Evolutionary conservation across 1,140 invertebrate species (phyloP), one percentile per base, ranked within the genome.

Genomic region (Ostrea edulis): DNA sequence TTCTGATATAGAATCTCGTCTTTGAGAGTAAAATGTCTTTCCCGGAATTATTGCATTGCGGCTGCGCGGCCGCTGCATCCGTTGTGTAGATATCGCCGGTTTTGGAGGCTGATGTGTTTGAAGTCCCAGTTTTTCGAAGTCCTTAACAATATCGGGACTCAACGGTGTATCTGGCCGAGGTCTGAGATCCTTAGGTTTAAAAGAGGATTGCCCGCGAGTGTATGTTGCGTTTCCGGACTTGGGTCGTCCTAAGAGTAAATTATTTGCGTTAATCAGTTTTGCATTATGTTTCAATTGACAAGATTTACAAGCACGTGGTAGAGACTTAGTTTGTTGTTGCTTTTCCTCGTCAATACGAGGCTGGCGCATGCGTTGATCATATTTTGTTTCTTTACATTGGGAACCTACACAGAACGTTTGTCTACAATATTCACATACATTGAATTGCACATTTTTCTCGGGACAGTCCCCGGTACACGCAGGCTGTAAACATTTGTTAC

Each of bases 401-500:
- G 90, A 86, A 12, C 92, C 91, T 0, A 90, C 87, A 90, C 93
- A 94, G 22, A 91, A 90, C 5, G 82, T 55, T 81, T 94, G 93
- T 53, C 89, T 86, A 88, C 93, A 93, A 12, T 88, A 81, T 77
- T 91, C 90, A 87, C 93, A 94, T 20, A 89, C 58, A 54, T 90
- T 85, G 9, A 89, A 87, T 87, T 88, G 85, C 85, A 88, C 85
- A 44, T 87, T 58, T 88, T 94, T 94, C 44, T 91, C 92, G 0
- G 93, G 93, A 88, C 94, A 94, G 90, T 94, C 93, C 14, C 93
- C 93, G 71, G 92, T 89, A 83, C 93, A 94, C 0, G 93, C 92
- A 2, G 90, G 88, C 87, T 94, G 93, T 35, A 94, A 87, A 88
- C 94, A 94, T 44, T 88, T 87, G 22, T 87, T 81, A 52, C 93